Conservation (phyloP, 1,140 invertebrate genomes). For the Meteorus sp. region DNA sequence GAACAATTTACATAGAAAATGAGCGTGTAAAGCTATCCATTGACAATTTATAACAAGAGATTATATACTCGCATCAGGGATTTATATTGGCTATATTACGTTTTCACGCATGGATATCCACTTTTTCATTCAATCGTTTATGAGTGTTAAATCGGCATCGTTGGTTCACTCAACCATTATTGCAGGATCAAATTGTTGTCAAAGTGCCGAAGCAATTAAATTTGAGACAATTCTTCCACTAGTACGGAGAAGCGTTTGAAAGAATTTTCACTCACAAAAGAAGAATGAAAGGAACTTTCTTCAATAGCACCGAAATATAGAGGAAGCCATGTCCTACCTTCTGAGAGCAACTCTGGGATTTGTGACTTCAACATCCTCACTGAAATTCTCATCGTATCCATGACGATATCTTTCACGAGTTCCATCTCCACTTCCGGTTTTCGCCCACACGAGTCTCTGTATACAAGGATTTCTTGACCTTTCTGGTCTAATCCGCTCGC, state of each 20-base stretch:
- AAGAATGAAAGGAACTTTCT: background rate
- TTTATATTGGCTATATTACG: background rate
- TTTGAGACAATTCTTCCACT: no score
- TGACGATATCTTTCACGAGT: slow-evolving; percentile 36
- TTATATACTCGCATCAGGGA: background rate
- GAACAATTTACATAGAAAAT: slow-evolving; percentile 15
- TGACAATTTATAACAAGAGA: slow-evolving; percentile 12
- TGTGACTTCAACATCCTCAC: slow-evolving; percentile 66
- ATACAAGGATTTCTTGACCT: slow-evolving; percentile 44
- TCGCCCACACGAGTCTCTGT: slow-evolving; percentile 43
- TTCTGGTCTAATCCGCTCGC: slow-evolving; percentile 49
- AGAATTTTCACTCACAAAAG: no score
- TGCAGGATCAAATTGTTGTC: no score
- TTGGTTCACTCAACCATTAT: no score
- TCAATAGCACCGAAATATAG: slow-evolving; percentile 1
- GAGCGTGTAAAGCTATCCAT: slow-evolving; percentile 13
- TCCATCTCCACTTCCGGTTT: background rate
- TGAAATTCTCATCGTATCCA: slow-evolving; percentile 58
- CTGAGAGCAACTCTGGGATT: slow-evolving; percentile 75
- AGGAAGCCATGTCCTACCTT: slow-evolving; percentile 44
- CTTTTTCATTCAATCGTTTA: no score
- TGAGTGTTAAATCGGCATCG: no score
- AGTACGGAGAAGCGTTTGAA: no score
- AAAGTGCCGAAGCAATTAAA: no score
- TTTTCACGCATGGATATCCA: no score